Evolutionary conservation across 2,888 invertebrate genomes (phyloP).

Genomic region (Heliconius hortense): DNA sequence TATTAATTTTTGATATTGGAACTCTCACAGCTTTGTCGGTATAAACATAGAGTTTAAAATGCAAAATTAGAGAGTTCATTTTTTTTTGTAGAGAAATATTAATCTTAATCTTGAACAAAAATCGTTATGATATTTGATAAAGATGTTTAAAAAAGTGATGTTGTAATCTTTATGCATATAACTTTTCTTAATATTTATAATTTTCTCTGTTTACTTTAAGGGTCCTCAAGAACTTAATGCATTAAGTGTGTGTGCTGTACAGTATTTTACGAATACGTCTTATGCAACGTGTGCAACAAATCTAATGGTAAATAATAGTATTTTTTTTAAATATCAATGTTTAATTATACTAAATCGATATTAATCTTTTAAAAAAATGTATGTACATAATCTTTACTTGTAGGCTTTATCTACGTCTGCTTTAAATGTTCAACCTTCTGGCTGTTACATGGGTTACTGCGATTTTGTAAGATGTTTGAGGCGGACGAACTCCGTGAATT

Average conservation of each 20-base stretch:
- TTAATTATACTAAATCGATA: not conserved
- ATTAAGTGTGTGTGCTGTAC: slow-evolving; percentile 77
- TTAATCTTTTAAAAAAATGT: not conserved
- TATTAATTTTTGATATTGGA: too few relatives aligned
- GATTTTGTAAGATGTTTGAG: slow-evolving; percentile 83
- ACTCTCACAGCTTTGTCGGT: too few relatives aligned
- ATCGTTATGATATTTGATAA: not conserved
- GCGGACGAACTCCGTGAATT: slow-evolving; percentile 78
- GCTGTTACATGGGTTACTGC: slow-evolving; percentile 83
- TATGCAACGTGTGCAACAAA: slow-evolving; percentile 78
- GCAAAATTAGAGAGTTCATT: not conserved
- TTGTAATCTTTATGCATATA: not conserved
- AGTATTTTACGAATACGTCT: slow-evolving; percentile 77
- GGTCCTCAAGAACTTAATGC: slow-evolving; percentile 80
- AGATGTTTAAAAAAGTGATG: not conserved
- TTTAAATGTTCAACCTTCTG: slow-evolving; percentile 72
- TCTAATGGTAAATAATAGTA: slow-evolving; percentile 65
- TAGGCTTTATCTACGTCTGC: slow-evolving; percentile 72
- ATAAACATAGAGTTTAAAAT: not conserved
- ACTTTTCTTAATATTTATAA: not conserved
- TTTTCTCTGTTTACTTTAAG: slow-evolving; percentile 48
- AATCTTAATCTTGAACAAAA: too few relatives aligned
- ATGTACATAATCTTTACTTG: not conserved
- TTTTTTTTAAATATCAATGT: not conserved
- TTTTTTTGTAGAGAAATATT: too few relatives aligned